Evolutionary conservation across 2,888 invertebrate species (phyloP), one percentile per base, ranked within the genome.

Genomic region (Lasiommata megera): DNA sequence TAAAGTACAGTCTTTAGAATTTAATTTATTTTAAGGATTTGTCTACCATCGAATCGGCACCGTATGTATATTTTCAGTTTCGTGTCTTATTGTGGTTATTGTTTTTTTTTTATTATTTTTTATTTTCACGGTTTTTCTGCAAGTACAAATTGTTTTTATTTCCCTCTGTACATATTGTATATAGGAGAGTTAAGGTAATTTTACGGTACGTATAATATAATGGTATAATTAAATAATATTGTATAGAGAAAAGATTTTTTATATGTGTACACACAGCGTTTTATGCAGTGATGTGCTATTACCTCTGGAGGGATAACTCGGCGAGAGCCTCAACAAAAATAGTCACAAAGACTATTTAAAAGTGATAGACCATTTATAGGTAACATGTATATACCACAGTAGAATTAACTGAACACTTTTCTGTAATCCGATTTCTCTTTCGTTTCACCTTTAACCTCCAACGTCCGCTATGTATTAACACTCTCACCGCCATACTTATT

Each of bases 131-230:
- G 78, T 79, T 87, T 88, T 75, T 90, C 90, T 87, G 88, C 89
- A 88, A 91, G 91, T 91, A 91, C 91, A 91, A 91, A 91, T 88
- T 89, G 88, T 90, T 90, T 89, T 89, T 87, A 89, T 90, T 88
- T 82, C 81, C 84, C 82, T 79, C 72, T 92, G 91, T 91, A 91
- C 83, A 91, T 91, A 91, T 80, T 91, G 90, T 91, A 91, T 84
- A 90, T 91, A 91, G 73, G 74, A 79, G 77, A 76, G 72, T 80
- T 84, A 83, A 80, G 78, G 72, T 74, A 74, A 75, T 72, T 74
- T 75, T 76, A 77, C 76, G 77, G 74, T 76, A 74, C 76, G 76
- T 80, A 79, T 83, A 36, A 77, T 84, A 80, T 84, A 80, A 79
- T 74, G 79, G 77, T 79, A 78, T 78, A 61, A 53, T 56, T 54